Conservation (phyloP, 92 coral and sea anemone species). For the Phenganax stokvisi region DNA sequence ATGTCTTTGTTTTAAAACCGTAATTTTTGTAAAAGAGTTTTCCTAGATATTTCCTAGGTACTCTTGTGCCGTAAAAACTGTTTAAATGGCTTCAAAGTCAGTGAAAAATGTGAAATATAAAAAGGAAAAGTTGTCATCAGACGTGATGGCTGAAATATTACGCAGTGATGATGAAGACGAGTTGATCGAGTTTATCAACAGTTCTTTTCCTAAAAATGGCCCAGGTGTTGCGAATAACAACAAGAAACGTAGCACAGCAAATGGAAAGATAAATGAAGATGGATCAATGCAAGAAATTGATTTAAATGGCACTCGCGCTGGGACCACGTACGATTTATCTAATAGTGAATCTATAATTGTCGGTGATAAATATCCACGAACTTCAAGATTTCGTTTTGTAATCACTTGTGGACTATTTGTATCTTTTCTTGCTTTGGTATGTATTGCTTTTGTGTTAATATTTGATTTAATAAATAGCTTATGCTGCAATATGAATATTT, state of each 20-base stretch:
- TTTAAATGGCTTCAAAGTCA: slow-evolving; percentile 19
- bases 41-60: neutral
- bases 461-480: neutral
- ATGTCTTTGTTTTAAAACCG: neutral
- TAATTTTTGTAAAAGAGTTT: neutral
- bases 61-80: neutral
- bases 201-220: slow-evolving; percentile 32
- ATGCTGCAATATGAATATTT: neutral
- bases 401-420: slow-evolving; percentile 56
- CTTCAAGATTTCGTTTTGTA: slow-evolving; percentile 25
- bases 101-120: slow-evolving; percentile 41
- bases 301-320: slow-evolving; percentile 29
- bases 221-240: slow-evolving; percentile 25
- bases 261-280: slow-evolving; percentile 27
- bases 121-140: slow-evolving; percentile 53
- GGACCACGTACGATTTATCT: slow-evolving; percentile 38
- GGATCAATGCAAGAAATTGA: slow-evolving; percentile 34
- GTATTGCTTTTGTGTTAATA: slow-evolving; percentile 8
- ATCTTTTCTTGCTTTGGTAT: slow-evolving; percentile 88
- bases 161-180: slow-evolving; percentile 92
- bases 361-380: slow-evolving; percentile 14
- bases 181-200: slow-evolving; percentile 70
- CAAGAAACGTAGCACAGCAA: slow-evolving; percentile 31
- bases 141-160: slow-evolving; percentile 79
- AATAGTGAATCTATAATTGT: slow-evolving; percentile 25